A percentile compares a stretch with the other conserved stretches of the same genome.
phyloP scores from a whole-genome alignment of 2,113 vertebrate genomes.

The Nicator chloris region DNA sequence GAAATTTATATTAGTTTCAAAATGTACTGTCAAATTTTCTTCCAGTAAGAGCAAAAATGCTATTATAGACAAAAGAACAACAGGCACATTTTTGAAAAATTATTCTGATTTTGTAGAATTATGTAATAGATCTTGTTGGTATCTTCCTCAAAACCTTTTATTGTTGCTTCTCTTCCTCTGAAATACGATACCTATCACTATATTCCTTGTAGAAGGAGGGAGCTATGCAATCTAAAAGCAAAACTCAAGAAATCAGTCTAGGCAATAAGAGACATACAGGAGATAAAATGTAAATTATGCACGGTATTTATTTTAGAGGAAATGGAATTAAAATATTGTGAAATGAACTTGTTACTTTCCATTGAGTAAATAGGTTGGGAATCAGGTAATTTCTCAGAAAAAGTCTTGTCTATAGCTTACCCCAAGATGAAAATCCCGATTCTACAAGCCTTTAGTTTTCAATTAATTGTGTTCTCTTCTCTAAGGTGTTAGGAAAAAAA shows the following conservation, averaged over 20 bases:
- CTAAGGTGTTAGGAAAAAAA: background rate
- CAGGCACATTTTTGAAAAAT: background rate
- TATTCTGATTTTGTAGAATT: background rate
- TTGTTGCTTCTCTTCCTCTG: background rate
- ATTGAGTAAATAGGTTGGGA: background rate
- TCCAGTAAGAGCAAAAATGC: background rate
- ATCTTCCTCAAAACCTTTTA: background rate
- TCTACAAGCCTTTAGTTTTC: background rate
- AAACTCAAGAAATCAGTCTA: background rate
- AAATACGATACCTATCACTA: background rate
- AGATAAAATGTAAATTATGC: background rate
- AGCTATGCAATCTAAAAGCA: background rate
- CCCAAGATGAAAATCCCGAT: background rate
- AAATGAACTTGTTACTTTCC: background rate
- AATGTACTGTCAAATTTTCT: background rate
- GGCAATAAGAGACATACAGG: background rate
- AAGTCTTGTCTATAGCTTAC: rapidly evolving
- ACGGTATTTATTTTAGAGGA: background rate
- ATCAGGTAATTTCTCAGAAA: background rate
- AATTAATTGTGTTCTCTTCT: background rate
- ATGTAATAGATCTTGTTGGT: background rate
- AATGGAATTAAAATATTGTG: background rate
- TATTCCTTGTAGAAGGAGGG: background rate
- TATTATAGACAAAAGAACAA: background rate
- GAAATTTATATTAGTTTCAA: background rate